Base-by-base conservation (phyloP, 2,888 invertebrate genomes). In the Aspidiotus rigidus region DNA sequence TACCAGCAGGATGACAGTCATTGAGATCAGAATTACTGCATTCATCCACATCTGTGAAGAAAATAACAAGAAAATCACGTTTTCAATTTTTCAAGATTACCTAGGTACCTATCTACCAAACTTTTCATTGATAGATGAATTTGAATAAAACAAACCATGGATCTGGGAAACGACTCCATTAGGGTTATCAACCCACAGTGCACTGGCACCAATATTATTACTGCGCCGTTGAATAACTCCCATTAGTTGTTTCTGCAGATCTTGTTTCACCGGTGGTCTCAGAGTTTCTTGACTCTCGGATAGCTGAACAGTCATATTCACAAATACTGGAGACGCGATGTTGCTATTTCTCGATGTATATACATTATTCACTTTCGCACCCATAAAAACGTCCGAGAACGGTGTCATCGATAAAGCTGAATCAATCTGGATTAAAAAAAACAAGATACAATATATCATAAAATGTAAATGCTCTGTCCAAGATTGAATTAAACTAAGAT, bases 371-470 rank as follows among this genome's bases (percentile, higher is more conserved):
- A 94, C 86, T 67, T 84, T 83, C 0, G 89, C 86, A 56, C 88
- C 87, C 77, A 93, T 84, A 77, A 91, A 93, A 74, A 90, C 89
- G 75, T 90, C 89, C 0, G 91, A 90, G 76, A 92, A 90, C 0
- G 91, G 90, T 0, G 93, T 93, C 89, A 93, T 91, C 0, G 90
- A 89, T 84, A 94, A 90, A 0, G 93, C 90, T 0, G 93, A 92
- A 78, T 92, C 91, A 76, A 94, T 84, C 93, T 93, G 77, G 10
- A 62, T 53, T n/a, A 49, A 3, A 6, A 3, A n/a, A 49, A 49
- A 28, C 28, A 28, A 28, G 28, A 28, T 28, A 28, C 28, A 28
- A 28, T 28, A 28, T 28, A 28, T 28, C 2, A 28, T 28, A 5
- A 1, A 28, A 28, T 5, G 28, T 28, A 28, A n/a, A n/a, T 28